Evolutionary conservation across 2,797 vertebrate genomes (phyloP), one percentile per base, ranked within the genome.

Genomic region (Apogon hyalosoma): DNA sequence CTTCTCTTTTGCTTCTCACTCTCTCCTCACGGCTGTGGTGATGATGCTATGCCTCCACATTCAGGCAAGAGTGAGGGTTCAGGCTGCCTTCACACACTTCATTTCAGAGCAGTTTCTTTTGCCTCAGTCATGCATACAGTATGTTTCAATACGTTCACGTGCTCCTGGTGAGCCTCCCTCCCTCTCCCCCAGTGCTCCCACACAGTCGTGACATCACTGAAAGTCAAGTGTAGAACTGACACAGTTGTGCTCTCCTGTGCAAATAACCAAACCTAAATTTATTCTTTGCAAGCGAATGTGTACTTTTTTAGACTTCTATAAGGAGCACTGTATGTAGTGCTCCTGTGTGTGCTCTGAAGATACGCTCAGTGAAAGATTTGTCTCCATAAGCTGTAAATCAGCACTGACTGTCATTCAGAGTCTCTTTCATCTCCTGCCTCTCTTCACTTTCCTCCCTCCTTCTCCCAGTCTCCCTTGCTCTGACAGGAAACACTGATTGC

Each of bases 401-500:
- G 66, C 41, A 67, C 51, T 21, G 28, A 77, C 57, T 74, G 33
- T 75, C 73, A 69, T 67, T 79, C 59, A 77, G 50, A 67, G 62
- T 13, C 51, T 73, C 77, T 77, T 63, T 60, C 74, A 63, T 68
- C 75, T 63, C 62, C 53, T 65, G 45, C 51, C 55, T 67, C 50
- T 36, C 75, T 46, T 66, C 38, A 61, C 47, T 64, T 68, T 43
- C 59, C 75, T 69, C 69, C 33, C 62, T 82, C 73, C 75, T 65
- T 74, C 48, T 67, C 31, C 38, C 39, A 12, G 24, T 39, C 38
- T 21, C 11, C 19, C 49, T 63, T 55, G 46, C 57, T 76, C 74
- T 87, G 80, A 87, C 91, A 87, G 90, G 86, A 90, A 92, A 89
- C 84, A 77, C 84, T 92, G 90, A 94, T 92, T 92, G 77, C 88